phyloP scores from a whole-genome alignment of 1,140 invertebrate genomes.

The Ditylenchus dipsaci region DNA sequence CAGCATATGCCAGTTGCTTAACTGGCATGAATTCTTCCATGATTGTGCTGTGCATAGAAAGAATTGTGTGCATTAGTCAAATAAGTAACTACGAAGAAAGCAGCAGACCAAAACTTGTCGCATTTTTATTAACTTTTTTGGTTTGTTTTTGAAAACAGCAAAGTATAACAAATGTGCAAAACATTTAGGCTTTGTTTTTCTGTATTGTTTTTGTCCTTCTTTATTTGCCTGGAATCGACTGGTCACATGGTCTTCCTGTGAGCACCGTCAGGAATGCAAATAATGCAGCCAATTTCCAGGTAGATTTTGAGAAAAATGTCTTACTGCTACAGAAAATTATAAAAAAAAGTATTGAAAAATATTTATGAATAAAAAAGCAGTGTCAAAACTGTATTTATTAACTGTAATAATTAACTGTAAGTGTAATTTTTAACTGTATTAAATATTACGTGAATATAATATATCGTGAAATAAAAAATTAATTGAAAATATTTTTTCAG shows the following conservation, averaged over 20 bases:
- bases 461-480: too few relatives aligned
- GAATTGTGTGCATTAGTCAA: neutral
- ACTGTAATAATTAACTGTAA: too few relatives aligned
- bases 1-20: neutral
- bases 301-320: too few relatives aligned
- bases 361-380: too few relatives aligned
- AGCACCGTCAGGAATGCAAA: neutral
- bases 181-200: too few relatives aligned
- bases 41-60: neutral
- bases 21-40: constrained; percentile 1
- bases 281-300: neutral
- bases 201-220: neutral
- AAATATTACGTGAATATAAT: too few relatives aligned
- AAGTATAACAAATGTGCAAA: too few relatives aligned
- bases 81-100: neutral
- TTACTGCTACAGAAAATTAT: too few relatives aligned
- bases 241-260: neutral
- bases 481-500: too few relatives aligned
- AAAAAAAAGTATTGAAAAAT: too few relatives aligned
- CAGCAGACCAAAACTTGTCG: neutral
- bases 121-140: neutral
- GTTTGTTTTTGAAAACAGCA: neutral
- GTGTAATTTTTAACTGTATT: too few relatives aligned
- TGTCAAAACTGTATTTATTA: too few relatives aligned
- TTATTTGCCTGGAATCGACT: neutral